Percentiles rank a stretch among this genome's conserved stretches.
Conservation (phyloP, 2,888 invertebrate species). For the Troides oblongomaculatus region DNA sequence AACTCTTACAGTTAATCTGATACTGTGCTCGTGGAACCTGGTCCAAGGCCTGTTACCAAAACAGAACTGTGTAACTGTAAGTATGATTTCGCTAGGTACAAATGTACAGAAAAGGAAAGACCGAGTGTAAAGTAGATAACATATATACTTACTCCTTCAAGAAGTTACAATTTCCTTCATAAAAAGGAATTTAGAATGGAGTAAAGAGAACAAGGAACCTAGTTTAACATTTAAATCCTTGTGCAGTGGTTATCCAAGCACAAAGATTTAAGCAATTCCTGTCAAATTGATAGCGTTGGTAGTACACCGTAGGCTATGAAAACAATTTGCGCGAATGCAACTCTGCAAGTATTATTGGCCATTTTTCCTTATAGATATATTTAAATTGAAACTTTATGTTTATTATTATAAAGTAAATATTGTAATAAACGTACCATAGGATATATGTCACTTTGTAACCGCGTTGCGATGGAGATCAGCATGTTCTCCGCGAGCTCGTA, state of each 20-base stretch:
- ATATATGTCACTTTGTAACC: slow-evolving; percentile 41
- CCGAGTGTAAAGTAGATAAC: no score
- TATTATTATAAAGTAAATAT: slow-evolving; percentile 34
- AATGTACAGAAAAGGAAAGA: no score
- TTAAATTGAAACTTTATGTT: slow-evolving; percentile 35
- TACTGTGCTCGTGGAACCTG: no score
- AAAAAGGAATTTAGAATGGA: background rate
- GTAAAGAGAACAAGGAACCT: background rate
- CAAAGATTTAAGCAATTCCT: slow-evolving; percentile 64
- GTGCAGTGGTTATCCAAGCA: slow-evolving; percentile 26
- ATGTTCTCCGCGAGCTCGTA: slow-evolving; percentile 69
- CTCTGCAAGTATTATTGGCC: slow-evolving; percentile 24
- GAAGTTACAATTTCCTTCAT: no score
- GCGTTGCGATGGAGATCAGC: slow-evolving; percentile 69
- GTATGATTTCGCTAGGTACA: no score
- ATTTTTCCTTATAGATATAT: slow-evolving; percentile 1
- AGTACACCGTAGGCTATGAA: slow-evolving; percentile 65
- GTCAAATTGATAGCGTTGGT: slow-evolving; percentile 70
- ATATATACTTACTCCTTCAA: no score
- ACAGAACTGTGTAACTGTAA: no score
- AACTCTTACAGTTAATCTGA: no score
- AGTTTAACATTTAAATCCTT: background rate
- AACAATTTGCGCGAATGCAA: slow-evolving; percentile 63
- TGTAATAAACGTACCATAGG: slow-evolving; percentile 24
- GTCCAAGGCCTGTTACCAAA: no score